Conservation (phyloP, 2,888 invertebrate genomes). For the Callyntrura sp. region DNA sequence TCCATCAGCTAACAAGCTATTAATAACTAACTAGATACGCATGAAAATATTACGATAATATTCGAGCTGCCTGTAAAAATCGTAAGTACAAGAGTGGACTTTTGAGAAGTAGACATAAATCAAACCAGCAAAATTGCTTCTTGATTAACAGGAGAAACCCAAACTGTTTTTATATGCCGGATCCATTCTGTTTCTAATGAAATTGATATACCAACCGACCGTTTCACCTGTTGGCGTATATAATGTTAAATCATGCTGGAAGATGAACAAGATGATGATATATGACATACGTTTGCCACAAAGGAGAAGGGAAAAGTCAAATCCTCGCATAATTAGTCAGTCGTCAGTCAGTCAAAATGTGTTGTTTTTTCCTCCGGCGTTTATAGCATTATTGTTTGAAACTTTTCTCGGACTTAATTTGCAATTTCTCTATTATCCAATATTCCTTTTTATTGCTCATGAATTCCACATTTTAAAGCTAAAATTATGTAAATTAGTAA, state of each 20-base stretch:
- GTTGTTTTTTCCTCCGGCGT: not conserved
- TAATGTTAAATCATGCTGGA: no score
- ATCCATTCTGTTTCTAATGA: not conserved
- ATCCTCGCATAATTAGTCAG: constrained; percentile 3
- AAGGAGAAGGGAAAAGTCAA: not conserved
- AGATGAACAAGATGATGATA: not conserved
- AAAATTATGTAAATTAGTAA: not conserved
- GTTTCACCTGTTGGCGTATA: no score
- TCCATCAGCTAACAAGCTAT: constrained; percentile 70
- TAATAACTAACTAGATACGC: constrained; percentile 47
- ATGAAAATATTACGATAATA: not conserved
- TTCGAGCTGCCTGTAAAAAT: not conserved
- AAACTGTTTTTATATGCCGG: not conserved
- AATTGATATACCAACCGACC: no score
- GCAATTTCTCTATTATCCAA: not conserved
- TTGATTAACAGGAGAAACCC: constrained; percentile 76
- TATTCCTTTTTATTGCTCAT: not conserved
- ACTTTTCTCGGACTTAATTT: no score
- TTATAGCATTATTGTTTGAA: not conserved
- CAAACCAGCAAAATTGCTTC: constrained; percentile 83
- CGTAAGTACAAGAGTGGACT: constrained; percentile 10
- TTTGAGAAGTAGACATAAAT: constrained; percentile 77
- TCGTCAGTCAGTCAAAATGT: not conserved
- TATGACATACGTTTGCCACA: not conserved
- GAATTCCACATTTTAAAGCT: not conserved